These are phyloP conservation scores for Pinna nobilis DNA, from an alignment of 1,140 invertebrate species.

Conservation along the genomic window DNA sequence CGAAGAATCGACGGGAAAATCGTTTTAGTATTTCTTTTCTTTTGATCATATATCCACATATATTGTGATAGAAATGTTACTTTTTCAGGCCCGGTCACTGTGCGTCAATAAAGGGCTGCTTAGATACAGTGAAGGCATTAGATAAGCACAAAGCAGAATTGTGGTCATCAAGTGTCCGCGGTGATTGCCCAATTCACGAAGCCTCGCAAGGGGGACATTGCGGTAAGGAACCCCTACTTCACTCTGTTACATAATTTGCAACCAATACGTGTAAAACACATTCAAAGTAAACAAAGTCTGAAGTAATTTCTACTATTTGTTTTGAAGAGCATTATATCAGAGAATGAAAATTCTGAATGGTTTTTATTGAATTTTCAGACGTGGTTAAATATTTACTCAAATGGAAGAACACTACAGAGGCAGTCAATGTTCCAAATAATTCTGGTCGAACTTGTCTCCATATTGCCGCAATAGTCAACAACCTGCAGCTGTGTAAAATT, in stretches of 20 bases:
- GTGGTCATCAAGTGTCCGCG: slow-evolving; percentile 93
- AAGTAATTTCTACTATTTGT: too few relatives aligned
- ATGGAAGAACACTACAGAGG: slow-evolving; percentile 46
- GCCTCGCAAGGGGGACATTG: slow-evolving; percentile 93
- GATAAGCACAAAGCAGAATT: slow-evolving; percentile 87
- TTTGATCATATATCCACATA: too few relatives aligned
- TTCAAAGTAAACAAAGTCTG: background rate
- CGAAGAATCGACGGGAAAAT: too few relatives aligned
- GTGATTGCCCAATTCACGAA: slow-evolving; percentile 95
- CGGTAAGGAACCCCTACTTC: too few relatives aligned
- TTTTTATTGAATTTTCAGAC: slow-evolving; percentile 48
- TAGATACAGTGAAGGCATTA: slow-evolving; percentile 87
- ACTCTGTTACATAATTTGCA: too few relatives aligned
- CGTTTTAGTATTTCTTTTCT: too few relatives aligned
- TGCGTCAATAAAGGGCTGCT: slow-evolving; percentile 96
- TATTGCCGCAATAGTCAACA: slow-evolving; percentile 94
- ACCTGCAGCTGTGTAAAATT: slow-evolving; percentile 90
- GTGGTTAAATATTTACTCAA: slow-evolving; percentile 57
- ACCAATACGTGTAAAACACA: too few relatives aligned
- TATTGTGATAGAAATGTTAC: slow-evolving; percentile 2
- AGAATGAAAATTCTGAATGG: too few relatives aligned
- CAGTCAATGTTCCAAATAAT: slow-evolving; percentile 87
- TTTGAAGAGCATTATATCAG: too few relatives aligned
- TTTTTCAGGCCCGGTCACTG: slow-evolving; percentile 83
- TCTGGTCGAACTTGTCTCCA: slow-evolving; percentile 95